These are phyloP conservation scores for Athalia cordata DNA, from an alignment of 2,888 invertebrate species.

Conservation along the genomic window DNA sequence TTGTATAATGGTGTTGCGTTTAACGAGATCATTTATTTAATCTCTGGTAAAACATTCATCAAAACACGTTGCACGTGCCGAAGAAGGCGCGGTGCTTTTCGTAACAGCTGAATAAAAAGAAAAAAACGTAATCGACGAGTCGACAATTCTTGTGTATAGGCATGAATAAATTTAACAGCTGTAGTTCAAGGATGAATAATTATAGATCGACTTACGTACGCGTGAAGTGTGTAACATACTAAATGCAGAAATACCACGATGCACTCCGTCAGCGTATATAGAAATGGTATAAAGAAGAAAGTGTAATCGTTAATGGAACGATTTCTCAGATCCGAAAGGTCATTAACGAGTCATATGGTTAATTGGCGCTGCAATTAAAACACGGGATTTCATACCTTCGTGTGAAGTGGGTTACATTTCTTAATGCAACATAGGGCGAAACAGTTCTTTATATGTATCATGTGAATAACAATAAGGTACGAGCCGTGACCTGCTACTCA, in stretches of 20 bases:
- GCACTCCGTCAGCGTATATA: neutral
- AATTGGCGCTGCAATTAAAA: slow-evolving; percentile 22
- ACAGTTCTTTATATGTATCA: neutral
- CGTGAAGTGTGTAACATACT: no score
- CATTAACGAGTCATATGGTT: slow-evolving; percentile 62
- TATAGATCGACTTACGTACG: neutral
- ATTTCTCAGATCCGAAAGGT: slow-evolving; percentile 60
- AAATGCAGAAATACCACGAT: neutral
- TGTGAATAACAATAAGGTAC: slow-evolving; percentile 2
- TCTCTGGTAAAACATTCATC: neutral
- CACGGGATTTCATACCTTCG: slow-evolving; percentile 18
- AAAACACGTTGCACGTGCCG: neutral
- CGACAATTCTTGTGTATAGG: neutral
- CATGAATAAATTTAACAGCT: neutral
- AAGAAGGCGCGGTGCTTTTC: neutral
- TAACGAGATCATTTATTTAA: slow-evolving; percentile 39
- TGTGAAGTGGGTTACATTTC: slow-evolving; percentile 41
- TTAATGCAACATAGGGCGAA: slow-evolving; percentile 18
- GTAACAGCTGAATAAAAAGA: neutral
- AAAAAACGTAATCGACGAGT: neutral
- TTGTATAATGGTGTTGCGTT: slow-evolving; percentile 28
- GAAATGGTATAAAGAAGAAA: neutral
- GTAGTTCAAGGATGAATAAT: neutral
- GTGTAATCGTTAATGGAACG: slow-evolving; percentile 1
- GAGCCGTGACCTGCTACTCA: no score